Base-by-base conservation (phyloP, 2,113 vertebrate genomes). In the Catharus minimus region DNA sequence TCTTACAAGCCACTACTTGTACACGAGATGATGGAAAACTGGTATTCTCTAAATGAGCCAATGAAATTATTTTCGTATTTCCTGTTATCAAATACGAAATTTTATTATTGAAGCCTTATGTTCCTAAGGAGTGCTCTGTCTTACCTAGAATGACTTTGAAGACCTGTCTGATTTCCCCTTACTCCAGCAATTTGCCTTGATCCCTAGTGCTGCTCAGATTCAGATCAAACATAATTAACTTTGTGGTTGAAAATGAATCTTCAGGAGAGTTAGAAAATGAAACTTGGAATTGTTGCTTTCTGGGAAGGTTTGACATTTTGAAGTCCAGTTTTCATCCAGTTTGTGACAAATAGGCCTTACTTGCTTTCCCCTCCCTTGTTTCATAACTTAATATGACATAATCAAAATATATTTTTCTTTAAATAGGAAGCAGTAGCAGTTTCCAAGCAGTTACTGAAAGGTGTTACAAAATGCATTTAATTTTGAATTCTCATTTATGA, bases 51-150 rank as follows among this genome's bases (percentile, higher is more conserved):
- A 92, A 94, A 76, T 1, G 27, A 94, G 69, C 22, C 84, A 94
- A 94, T 95, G 74, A 90, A 89, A 91, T 95, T 94, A 95, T 93
- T 95, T 91, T 87, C 87, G 75, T 94, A 92, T 94, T 95, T 96
- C 94, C 94, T 96, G 89, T 81, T 87, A 84, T 93, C 91, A 94
- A 90, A 89, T 76, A 65, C 38, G 22, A 91, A 95, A 95, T 93
- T 68, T 87, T 94, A 93, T 95, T 94, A 93, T 58, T 87, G 87
- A 91, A 89, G 71, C 78, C 11, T 91, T 83, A 58, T 82, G 62
- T 32, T 94, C 38, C 84, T 82, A n/a, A 84, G 74, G 87, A 87
- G 84, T 66, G 33, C 74, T 96, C 41, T 94, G 55, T 96, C 93
- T 92, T 94, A 85, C 91, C 91, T 85, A 87, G 74, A 85, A 87